Conservation (phyloP, 2,888 invertebrate genomes). For the Philonicus albiceps region DNA sequence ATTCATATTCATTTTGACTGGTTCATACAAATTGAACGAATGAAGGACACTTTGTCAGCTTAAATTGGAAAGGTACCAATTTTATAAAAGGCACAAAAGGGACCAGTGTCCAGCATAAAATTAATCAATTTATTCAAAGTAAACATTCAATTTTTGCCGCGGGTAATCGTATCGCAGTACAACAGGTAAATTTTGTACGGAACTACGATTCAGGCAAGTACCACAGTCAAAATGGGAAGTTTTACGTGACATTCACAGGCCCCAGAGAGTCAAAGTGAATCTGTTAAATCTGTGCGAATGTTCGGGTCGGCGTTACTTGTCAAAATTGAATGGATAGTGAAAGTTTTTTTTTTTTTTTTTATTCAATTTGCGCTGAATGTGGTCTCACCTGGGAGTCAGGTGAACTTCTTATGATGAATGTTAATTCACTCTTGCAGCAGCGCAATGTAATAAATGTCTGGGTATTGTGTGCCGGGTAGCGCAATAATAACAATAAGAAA, state of each 20-base stretch:
- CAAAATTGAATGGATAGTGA: background rate
- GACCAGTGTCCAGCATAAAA: background rate
- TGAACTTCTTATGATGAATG: background rate
- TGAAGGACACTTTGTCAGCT: background rate
- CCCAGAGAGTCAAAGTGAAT: background rate
- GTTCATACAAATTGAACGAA: background rate
- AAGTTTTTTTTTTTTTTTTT: background rate
- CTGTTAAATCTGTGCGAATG: background rate
- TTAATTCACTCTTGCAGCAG: background rate
- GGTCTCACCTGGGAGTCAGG: background rate
- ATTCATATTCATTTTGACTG: background rate
- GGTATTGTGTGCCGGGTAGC: background rate
- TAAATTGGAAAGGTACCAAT: background rate
- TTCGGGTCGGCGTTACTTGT: background rate
- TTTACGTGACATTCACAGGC: background rate
- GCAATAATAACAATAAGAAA: background rate
- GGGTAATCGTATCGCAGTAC: background rate
- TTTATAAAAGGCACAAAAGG: background rate
- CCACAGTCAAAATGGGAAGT: background rate
- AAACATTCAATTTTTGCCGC: background rate
- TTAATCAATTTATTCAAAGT: background rate
- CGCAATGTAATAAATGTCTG: background rate
- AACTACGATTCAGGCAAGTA: background rate
- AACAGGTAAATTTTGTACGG: background rate
- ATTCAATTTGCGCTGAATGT: background rate